These are phyloP conservation scores for Oreortyx pictus DNA, from an alignment of 2,797 vertebrate species.

Conservation along the genomic window DNA sequence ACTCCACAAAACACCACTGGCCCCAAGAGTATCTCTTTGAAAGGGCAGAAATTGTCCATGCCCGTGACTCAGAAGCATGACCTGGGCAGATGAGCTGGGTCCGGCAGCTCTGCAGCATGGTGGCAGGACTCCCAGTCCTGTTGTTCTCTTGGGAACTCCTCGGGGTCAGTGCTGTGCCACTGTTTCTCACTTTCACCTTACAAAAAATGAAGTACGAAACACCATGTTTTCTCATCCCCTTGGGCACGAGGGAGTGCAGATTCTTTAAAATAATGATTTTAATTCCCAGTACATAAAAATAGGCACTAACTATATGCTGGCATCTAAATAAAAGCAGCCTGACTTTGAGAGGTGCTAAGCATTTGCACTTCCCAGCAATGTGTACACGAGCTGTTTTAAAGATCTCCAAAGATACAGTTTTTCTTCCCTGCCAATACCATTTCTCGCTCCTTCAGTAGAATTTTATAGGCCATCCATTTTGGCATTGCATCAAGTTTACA, in stretches of 20 bases:
- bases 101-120: not conserved
- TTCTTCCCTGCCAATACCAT: slow-evolving; percentile 57
- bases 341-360: slow-evolving; percentile 72
- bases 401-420: slow-evolving; percentile 67
- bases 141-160: not conserved
- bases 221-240: not conserved
- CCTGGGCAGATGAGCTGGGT: not conserved
- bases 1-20: not conserved
- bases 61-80: rapidly evolving
- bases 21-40: not conserved
- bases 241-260: slow-evolving; percentile 56
- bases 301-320: slow-evolving; percentile 63
- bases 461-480: slow-evolving; percentile 65
- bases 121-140: not conserved
- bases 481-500: slow-evolving; percentile 64
- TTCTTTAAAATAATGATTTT: slow-evolving; percentile 67
- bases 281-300: slow-evolving; percentile 69
- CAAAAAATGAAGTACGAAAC: slow-evolving; percentile 4
- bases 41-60: not conserved
- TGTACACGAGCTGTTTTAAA: slow-evolving; percentile 71
- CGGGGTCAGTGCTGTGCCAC: not conserved
- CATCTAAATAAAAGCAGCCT: slow-evolving; percentile 74
- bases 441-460: slow-evolving; percentile 53
- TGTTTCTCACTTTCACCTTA: not conserved
- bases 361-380: slow-evolving; percentile 72